Percentiles rank a stretch among this genome's conserved stretches.
Evolutionary conservation across 2,113 vertebrate genomes (phyloP).

Genomic region (Pandion haliaetus): DNA sequence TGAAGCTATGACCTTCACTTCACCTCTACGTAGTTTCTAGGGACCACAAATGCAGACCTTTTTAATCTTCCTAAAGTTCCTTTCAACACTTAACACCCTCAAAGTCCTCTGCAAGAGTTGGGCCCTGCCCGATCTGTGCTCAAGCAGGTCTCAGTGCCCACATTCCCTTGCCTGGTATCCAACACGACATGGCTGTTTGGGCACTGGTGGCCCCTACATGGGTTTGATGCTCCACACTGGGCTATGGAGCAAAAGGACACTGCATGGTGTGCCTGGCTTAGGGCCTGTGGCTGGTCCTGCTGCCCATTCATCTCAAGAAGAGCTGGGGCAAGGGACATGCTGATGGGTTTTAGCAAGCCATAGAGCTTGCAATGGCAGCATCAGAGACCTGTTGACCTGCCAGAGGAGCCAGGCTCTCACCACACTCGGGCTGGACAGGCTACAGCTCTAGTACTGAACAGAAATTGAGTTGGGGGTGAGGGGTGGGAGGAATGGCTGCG

Average conservation of each 20-base stretch:
- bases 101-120: rapidly evolving
- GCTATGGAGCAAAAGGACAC: background rate
- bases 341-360: background rate
- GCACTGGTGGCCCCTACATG: rapidly evolving
- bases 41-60: background rate
- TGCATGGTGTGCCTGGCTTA: background rate
- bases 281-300: background rate
- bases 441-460: background rate
- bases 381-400: background rate
- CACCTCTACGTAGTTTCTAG: background rate
- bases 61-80: background rate
- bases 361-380: rapidly evolving
- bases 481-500: rapidly evolving
- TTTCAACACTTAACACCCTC: background rate
- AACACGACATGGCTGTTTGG: rapidly evolving
- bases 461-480: background rate
- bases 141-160: background rate
- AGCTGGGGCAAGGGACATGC: background rate
- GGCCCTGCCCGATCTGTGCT: background rate
- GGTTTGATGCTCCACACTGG: background rate
- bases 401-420: background rate
- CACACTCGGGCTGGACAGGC: background rate
- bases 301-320: background rate
- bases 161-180: background rate
- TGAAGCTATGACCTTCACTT: background rate